phyloP scores from a whole-genome alignment of 2,797 vertebrate species.

The Poeciliopsis turneri region DNA sequence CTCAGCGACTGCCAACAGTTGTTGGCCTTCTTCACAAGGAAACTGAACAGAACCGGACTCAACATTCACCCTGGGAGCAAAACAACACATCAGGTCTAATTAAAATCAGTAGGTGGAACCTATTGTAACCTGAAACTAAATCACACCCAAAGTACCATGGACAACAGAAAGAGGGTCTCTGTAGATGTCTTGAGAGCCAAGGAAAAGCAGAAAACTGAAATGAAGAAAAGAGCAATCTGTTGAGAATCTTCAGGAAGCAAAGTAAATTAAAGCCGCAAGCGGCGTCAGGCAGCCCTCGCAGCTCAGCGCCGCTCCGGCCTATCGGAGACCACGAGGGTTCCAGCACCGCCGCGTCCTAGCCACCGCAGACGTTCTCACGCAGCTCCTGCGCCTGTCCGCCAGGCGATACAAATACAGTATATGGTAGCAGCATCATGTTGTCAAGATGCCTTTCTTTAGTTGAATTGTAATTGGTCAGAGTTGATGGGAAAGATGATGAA shows the following conservation, averaged over 20 bases:
- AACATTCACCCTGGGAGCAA: conserved; percentile 67
- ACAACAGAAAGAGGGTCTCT: conserved; percentile 60
- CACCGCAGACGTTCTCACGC: too few species aligned
- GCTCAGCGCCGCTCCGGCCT: too few species aligned
- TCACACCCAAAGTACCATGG: conserved; percentile 45
- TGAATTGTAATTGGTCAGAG: too few species aligned
- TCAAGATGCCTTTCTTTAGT: too few species aligned
- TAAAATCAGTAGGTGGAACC: conserved; percentile 75
- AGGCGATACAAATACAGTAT: too few species aligned
- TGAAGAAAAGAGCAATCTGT: conserved; percentile 24
- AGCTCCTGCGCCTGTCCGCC: too few species aligned
- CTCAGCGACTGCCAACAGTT: conserved; percentile 66
- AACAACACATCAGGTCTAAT: conserved; percentile 75
- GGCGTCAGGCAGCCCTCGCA: too few species aligned
- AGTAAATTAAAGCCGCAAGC: conserved; percentile 10
- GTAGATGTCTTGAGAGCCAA: conserved; percentile 50
- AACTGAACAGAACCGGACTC: conserved; percentile 68
- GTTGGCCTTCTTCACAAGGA: conserved; percentile 72
- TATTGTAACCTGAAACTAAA: conserved; percentile 72
- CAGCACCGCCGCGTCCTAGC: too few species aligned
- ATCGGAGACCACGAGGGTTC: too few species aligned
- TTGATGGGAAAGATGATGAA: too few species aligned
- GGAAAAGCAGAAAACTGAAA: conserved; percentile 43
- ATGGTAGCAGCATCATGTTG: too few species aligned
- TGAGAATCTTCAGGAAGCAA: conserved; percentile 8